A percentile compares a stretch with the other conserved stretches of the same genome.
Conservation (phyloP, 2,797 vertebrate genomes). For the Apogon talboti region DNA sequence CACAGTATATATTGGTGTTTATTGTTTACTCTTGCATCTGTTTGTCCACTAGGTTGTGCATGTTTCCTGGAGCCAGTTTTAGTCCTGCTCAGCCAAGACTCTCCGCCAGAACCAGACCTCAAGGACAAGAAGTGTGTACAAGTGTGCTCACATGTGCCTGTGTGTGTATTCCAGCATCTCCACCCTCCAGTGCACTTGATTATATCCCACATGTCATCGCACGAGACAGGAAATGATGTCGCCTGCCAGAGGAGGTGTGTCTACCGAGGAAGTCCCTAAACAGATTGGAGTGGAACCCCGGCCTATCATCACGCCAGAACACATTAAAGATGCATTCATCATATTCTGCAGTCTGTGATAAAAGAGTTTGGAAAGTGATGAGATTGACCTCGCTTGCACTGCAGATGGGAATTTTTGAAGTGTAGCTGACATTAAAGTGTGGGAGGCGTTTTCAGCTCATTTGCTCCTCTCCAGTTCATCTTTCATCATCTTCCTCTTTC, state of each 20-base stretch:
- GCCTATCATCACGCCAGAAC: slow-evolving; percentile 32
- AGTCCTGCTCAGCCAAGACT: slow-evolving; percentile 45
- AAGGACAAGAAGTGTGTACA: slow-evolving; percentile 53
- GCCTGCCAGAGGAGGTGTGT: slow-evolving; percentile 61
- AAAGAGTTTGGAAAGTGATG: slow-evolving; percentile 9
- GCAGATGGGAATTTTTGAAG: slow-evolving; percentile 1
- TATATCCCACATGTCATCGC: slow-evolving; percentile 73
- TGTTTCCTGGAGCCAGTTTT: slow-evolving; percentile 23
- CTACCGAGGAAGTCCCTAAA: slow-evolving; percentile 65
- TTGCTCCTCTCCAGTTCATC: too few relatives aligned
- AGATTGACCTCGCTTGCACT: slow-evolving; percentile 3
- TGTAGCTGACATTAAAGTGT: slow-evolving; percentile 1
- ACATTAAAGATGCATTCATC: slow-evolving; percentile 59
- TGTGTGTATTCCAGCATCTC: slow-evolving; percentile 49
- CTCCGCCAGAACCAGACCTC: slow-evolving; percentile 46
- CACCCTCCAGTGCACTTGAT: slow-evolving; percentile 50
- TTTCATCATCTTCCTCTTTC: too few relatives aligned
- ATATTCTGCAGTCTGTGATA: slow-evolving; percentile 25
- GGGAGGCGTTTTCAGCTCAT: too few relatives aligned
- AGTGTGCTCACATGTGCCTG: slow-evolving; percentile 49
- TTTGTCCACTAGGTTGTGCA: slow-evolving; percentile 20
- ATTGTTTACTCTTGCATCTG: slow-evolving; percentile 37
- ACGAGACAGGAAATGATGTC: slow-evolving; percentile 75
- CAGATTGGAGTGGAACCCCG: slow-evolving; percentile 58
- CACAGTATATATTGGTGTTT: slow-evolving; percentile 42